A percentile compares a stretch with the other conserved stretches of the same genome.
These are phyloP conservation scores for Gulo gulo DNA, from an alignment of 2,113 vertebrate species.

Conservation along the genomic window DNA sequence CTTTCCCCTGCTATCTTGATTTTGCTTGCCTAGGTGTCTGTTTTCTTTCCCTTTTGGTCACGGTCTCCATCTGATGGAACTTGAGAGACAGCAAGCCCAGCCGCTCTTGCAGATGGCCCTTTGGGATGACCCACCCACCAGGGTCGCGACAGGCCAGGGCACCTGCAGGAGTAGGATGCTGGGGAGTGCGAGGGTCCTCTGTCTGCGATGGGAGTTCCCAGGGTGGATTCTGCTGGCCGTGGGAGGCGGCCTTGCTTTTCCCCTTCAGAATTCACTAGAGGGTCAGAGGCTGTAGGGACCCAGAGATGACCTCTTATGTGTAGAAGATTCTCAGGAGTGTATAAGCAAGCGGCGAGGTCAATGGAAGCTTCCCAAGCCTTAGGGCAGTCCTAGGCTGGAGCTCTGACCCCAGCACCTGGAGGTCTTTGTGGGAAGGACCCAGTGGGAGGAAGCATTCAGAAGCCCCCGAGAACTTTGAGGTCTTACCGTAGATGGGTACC, in stretches of 20 bases:
- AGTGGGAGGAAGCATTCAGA: neutral
- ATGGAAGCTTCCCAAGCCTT: neutral
- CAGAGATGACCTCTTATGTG: neutral
- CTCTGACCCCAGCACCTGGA: neutral
- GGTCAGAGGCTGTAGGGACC: neutral
- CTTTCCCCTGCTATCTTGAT: neutral
- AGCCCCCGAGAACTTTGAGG: neutral
- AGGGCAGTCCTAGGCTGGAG: neutral
- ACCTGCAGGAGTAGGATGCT: too few species aligned
- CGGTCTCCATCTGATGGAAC: neutral
- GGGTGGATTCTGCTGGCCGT: neutral
- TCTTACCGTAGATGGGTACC: neutral
- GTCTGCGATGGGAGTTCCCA: neutral
- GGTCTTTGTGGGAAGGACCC: neutral
- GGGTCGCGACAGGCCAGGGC: rapidly evolving
- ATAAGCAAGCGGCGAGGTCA: rapidly evolving
- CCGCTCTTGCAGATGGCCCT: neutral
- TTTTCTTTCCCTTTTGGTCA: neutral
- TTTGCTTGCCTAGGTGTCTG: neutral
- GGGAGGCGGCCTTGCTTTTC: neutral
- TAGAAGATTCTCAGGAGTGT: neutral
- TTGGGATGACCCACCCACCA: neutral
- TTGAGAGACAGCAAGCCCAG: neutral
- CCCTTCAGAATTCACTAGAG: neutral
- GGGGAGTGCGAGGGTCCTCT: neutral